Percentiles rank a stretch among this genome's conserved stretches.
Conservation (phyloP, 53 echinoderm and acorn worm genomes). For the Echinarachnius parma region DNA sequence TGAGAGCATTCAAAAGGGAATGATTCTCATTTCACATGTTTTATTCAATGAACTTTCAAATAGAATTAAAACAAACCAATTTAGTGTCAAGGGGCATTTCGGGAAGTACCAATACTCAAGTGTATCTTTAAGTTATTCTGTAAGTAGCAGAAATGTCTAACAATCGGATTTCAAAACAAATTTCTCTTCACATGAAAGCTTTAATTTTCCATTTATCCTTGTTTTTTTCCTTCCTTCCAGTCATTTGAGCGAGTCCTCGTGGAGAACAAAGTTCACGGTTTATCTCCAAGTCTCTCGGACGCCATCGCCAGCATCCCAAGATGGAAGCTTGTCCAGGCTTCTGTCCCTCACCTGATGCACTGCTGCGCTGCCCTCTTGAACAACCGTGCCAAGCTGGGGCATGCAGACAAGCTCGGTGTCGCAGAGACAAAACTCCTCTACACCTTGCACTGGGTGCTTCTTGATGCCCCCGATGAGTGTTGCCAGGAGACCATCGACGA, state of each 20-base stretch:
- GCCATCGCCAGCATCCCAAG: conserved; percentile 91
- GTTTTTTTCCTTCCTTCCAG: conserved; percentile 45
- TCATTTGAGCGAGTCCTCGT: conserved; percentile 95
- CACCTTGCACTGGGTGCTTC: conserved; percentile 95
- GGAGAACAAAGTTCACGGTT: conserved; percentile 94
- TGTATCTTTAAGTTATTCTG: no score
- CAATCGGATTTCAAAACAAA: not conserved
- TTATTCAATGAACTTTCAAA: no score
- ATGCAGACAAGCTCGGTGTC: conserved; percentile 91
- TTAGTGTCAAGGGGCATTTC: no score
- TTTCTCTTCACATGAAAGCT: not conserved
- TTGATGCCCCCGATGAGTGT: conserved; percentile 91
- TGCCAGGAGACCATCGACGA: conserved; percentile 40
- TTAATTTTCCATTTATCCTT: not conserved
- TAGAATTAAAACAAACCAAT: no score
- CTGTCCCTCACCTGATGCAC: conserved; percentile 89
- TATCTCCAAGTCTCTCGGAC: conserved; percentile 95
- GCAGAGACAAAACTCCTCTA: conserved; percentile 93
- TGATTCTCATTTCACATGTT: no score
- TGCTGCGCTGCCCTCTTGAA: conserved; percentile 83
- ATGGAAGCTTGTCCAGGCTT: conserved; percentile 89
- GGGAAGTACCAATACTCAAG: no score
- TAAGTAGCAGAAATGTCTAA: no score
- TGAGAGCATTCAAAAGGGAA: no score
- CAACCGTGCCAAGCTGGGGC: conserved; percentile 97